Base-by-base conservation (phyloP, 2,888 invertebrate genomes). In the Junonia oenone region DNA sequence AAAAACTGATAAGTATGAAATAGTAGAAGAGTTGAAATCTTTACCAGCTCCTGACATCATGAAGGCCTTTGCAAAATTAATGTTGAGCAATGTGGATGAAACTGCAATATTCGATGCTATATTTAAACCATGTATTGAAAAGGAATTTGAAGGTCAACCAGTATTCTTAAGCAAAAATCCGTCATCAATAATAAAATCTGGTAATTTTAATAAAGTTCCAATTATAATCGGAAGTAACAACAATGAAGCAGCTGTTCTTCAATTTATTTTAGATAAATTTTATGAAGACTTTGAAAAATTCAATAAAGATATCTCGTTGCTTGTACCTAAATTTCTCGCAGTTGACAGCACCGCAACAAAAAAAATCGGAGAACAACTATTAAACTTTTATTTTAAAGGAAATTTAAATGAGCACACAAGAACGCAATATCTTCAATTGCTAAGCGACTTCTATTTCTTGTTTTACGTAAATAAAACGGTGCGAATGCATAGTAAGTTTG, bases 121-220 rank as follows among this genome's bases (percentile, higher is more conserved):
- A 37, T 89, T 90, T 53, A 88, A 84, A 60, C 89, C 89, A 0
- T 85, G 83, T 59, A 80, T 88, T 56, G 89, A 90, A 68, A 67
- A 76, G 35, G 87, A 88, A 57, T 82, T 82, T 58, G 89, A 90
- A 71, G 87, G 89, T 0, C 79, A 82, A 59, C 77, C 82, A 19
- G 75, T 81, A 35, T 90, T 90, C 63, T 68, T 91, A 2, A 77
- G 81, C 3, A 87, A 80, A 68, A 81, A 78, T 56, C 90, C 90
- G 29, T 63, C 63, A 31, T 46, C 70, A n/a, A 74, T 89, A 47
- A 63, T 90, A 51, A 87, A 84, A 67, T 79, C 85, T 26, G 84
- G 84, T 19, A 81, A 81, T 54, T 82, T 81, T 52, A 82, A 83
- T 63, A 87, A 83, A 69, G 86, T 90, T 0, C 90, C 90, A 1